phyloP scores from a whole-genome alignment of 2,888 invertebrate species.

The Acanthosoma haemorrhoidale region DNA sequence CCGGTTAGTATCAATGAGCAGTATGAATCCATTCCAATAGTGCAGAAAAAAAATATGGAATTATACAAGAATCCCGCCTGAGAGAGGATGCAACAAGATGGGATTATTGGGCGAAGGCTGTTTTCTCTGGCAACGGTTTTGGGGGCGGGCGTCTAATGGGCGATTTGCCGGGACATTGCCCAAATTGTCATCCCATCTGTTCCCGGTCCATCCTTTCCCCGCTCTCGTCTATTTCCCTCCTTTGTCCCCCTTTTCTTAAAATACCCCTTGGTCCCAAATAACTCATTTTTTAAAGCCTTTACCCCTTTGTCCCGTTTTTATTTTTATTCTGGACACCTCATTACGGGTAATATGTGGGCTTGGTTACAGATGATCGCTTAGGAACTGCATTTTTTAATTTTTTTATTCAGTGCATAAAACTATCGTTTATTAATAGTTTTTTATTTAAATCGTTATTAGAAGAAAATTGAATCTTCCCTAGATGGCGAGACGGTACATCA shows the following conservation, averaged over 20 bases:
- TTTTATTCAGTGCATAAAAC: too few species aligned
- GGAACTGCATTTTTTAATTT: too few species aligned
- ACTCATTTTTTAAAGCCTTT: conserved; percentile 6
- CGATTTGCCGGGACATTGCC: conserved; percentile 30
- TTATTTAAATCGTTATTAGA: too few species aligned
- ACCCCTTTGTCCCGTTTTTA: neutral
- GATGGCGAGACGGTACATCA: too few species aligned
- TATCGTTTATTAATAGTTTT: too few species aligned
- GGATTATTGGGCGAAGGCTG: neutral
- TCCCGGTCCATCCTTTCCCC: conserved; percentile 21
- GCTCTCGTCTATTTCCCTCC: conserved; percentile 31
- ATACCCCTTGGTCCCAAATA: conserved; percentile 19
- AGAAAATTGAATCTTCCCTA: too few species aligned
- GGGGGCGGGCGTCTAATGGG: conserved; percentile 9
- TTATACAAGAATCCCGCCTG: too few species aligned
- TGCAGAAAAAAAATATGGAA: too few species aligned
- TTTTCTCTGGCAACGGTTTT: too few species aligned
- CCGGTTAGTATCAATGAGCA: too few species aligned
- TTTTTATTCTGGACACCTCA: neutral
- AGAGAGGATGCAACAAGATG: neutral
- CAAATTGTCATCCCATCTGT: conserved; percentile 37
- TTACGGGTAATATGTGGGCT: neutral
- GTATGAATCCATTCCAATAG: too few species aligned
- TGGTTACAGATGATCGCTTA: too few species aligned
- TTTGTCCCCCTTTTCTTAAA: conserved; percentile 34